Evolutionary conservation across 1,140 invertebrate genomes (phyloP).

Genomic region (Colletes latitarsis): DNA sequence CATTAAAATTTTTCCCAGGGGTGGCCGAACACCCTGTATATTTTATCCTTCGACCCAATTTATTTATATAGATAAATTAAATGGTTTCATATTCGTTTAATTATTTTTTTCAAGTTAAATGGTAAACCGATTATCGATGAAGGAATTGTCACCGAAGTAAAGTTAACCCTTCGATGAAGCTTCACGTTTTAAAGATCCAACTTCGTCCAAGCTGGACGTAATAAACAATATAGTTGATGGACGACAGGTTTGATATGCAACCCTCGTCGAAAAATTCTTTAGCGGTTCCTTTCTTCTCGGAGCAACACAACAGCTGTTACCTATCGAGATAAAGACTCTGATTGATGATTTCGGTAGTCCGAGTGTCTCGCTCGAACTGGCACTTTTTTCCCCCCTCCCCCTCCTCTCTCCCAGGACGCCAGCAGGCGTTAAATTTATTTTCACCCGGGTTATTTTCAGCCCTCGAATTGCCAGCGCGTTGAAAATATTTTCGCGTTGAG

Average conservation of each 20-base stretch:
- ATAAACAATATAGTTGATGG: neutral
- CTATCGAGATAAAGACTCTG: slow-evolving; percentile 10
- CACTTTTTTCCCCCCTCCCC: neutral
- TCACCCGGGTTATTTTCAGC: neutral
- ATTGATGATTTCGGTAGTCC: neutral
- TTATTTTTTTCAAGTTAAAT: too few species aligned
- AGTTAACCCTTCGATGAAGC: too few species aligned
- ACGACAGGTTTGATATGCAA: neutral
- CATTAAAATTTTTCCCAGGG: too few species aligned
- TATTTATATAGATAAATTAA: too few species aligned
- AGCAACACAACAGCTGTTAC: neutral
- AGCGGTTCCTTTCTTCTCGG: neutral
- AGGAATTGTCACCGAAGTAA: too few species aligned
- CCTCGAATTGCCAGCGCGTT: neutral
- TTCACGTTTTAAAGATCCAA: too few species aligned
- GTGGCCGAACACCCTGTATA: too few species aligned
- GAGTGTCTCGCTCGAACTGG: neutral
- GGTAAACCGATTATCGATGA: too few species aligned
- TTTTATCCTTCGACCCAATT: too few species aligned
- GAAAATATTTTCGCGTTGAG: neutral
- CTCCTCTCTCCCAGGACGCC: neutral
- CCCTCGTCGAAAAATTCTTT: neutral
- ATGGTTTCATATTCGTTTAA: too few species aligned
- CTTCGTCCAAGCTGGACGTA: too few species aligned
- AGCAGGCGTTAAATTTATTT: neutral